Percentiles rank a stretch among this genome's conserved stretches.
Evolutionary conservation across 2,113 vertebrate genomes (phyloP).

Genomic region (Condylura cristata): DNA sequence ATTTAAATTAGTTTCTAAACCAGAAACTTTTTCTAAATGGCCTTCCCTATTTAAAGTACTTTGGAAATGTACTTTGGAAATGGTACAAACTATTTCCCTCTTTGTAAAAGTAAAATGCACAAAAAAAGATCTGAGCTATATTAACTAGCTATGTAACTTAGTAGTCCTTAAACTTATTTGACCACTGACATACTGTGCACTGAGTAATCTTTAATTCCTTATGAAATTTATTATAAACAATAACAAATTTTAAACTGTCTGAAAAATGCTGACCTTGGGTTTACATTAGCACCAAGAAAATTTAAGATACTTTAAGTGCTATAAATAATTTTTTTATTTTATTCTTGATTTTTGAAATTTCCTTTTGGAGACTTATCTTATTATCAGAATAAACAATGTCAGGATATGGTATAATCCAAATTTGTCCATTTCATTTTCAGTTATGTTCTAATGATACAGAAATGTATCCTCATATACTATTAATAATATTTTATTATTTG

Average conservation of each 20-base stretch:
- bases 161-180: background rate
- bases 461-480: background rate
- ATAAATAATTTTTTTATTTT: conserved; percentile 33
- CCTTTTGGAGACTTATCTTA: background rate
- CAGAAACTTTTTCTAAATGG: conserved; percentile 33
- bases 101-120: background rate
- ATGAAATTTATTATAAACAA: background rate
- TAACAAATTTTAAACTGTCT: background rate
- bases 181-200: background rate
- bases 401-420: background rate
- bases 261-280: background rate
- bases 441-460: conserved; percentile 25
- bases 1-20: background rate
- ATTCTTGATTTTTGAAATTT: conserved; percentile 40
- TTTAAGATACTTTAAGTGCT: conserved; percentile 44
- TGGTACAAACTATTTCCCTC: background rate
- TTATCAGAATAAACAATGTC: background rate
- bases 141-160: background rate
- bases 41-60: background rate
- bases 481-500: background rate
- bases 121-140: background rate
- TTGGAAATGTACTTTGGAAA: background rate
- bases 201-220: conserved; percentile 16
- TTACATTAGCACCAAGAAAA: background rate
- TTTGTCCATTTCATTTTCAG: background rate